Conservation (phyloP, 2,113 vertebrate species). For the Oreotrochilus melanogaster region DNA sequence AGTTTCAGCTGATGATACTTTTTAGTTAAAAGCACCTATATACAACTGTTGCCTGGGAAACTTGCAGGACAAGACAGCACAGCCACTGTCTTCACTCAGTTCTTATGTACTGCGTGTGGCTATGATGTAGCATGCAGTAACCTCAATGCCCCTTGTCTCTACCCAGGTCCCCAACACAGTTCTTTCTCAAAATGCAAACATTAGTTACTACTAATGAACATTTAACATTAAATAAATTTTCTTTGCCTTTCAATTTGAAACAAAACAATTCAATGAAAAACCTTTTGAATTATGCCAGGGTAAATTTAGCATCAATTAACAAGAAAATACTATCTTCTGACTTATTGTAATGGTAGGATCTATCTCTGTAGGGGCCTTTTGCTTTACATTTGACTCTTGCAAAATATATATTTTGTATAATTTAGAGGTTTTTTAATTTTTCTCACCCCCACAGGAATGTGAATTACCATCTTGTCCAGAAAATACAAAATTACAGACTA, state of each 20-base stretch:
- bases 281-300: neutral
- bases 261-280: neutral
- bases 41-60: neutral
- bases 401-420: neutral
- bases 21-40: neutral
- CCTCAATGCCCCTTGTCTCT: neutral
- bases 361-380: neutral
- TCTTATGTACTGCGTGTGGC: neutral
- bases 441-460: conserved; percentile 84
- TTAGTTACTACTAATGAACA: neutral
- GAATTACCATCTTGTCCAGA: conserved; percentile 82
- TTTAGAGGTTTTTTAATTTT: neutral
- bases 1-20: neutral
- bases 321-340: neutral
- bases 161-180: neutral
- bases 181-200: neutral
- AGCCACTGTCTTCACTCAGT: neutral
- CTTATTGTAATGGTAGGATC: neutral
- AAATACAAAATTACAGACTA: conserved; percentile 75
- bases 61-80: neutral
- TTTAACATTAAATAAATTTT: neutral
- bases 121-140: neutral
- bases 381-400: neutral
- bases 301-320: neutral
- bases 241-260: neutral